Evolutionary conservation across 2,797 vertebrate species (phyloP), one percentile per base, ranked within the genome.

Genomic region (Hydrophis major): DNA sequence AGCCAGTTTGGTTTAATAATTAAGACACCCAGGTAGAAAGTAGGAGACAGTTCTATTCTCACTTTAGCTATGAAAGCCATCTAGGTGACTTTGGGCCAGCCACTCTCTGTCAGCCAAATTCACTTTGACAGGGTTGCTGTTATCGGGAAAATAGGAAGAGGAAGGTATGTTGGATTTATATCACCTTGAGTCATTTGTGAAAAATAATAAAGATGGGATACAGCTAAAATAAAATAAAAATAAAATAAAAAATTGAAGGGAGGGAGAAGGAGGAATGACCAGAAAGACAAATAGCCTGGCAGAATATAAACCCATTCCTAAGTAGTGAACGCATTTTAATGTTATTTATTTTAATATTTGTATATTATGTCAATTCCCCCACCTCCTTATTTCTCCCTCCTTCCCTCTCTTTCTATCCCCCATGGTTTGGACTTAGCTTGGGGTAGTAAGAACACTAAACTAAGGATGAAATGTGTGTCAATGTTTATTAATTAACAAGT

Each of bases 391-490:
- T 61, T 2, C 74, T 42, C 18, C 1, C 74, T 22, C 37, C 18
- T 3, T 10, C 4, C 20, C n/a, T 32, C n/a, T 18, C 6, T 69
- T 32, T 74, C n/a, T 32, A 32, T 32, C 8, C 74, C 74, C 74
- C 74, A 42, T 25, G 6, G 32, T 78, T 78, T 78, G 37, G 74
- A 10, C 37, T 47, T 47, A 83, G 74, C 74, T 47, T 83, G 53
- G 55, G 28, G 61, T 22, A 22, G 16, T 22, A 42, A 83, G 56
- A 78, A 88, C 13, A 83, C 37, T 88, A n/a, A 88, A 78, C 78
- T 47, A n/a, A 61, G n/a, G 66, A 91, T 93, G 66, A 91, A 93
- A n/a, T 66, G 57, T 47, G 55, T 91, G 86, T 42, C 90, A 93
- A 32, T 27, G 25, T 18, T 89, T 91, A 91, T 61, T 47, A 91